A percentile compares a stretch with the other conserved stretches of the same genome.
These are phyloP conservation scores for Mallotus villosus DNA, from an alignment of 2,797 vertebrate genomes.

Conservation along the genomic window DNA sequence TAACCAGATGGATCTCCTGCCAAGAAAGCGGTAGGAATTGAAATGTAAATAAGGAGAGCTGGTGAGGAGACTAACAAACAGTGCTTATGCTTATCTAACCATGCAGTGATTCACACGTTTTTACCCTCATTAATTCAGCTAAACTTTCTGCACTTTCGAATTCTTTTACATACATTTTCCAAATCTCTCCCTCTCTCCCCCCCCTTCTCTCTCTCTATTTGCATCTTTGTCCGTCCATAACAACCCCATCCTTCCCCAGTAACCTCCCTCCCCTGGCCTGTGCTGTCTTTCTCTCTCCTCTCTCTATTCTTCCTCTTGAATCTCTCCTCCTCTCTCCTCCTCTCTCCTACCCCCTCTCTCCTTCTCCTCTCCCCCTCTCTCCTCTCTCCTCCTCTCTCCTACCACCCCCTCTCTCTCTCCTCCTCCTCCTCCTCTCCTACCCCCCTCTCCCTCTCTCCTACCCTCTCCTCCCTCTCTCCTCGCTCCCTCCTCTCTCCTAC, in stretches of 20 bases:
- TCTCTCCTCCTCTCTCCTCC: too few relatives aligned
- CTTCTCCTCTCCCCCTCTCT: too few relatives aligned
- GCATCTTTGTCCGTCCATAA: conserved; percentile 45
- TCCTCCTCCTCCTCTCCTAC: too few relatives aligned
- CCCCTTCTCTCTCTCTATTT: conserved; percentile 36
- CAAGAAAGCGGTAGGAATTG: conserved; percentile 22
- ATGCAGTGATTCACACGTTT: conserved; percentile 42
- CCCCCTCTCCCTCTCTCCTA: too few relatives aligned
- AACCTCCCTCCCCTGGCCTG: not conserved
- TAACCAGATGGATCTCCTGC: conserved; percentile 15
- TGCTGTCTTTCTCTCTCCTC: conserved; percentile 37
- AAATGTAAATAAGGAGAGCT: conserved; percentile 38
- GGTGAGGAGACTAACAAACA: conserved; percentile 22
- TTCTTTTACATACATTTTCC: conserved; percentile 30
- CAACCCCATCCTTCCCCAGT: not conserved
- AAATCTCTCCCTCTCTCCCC: conserved; percentile 29
- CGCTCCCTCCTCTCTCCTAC: too few relatives aligned
- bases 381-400: too few relatives aligned
- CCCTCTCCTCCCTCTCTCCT: too few relatives aligned
- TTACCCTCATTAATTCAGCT: conserved; percentile 54
- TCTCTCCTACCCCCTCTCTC: too few relatives aligned
- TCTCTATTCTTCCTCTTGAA: conserved; percentile 23
- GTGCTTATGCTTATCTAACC: conserved; percentile 35
- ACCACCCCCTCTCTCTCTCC: too few relatives aligned
- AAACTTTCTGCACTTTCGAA: conserved; percentile 33